A percentile compares a stretch with the other conserved stretches of the same genome.
Evolutionary conservation across 1,140 invertebrate genomes (phyloP).

Genomic region (Pseudobourletiella spinata): DNA sequence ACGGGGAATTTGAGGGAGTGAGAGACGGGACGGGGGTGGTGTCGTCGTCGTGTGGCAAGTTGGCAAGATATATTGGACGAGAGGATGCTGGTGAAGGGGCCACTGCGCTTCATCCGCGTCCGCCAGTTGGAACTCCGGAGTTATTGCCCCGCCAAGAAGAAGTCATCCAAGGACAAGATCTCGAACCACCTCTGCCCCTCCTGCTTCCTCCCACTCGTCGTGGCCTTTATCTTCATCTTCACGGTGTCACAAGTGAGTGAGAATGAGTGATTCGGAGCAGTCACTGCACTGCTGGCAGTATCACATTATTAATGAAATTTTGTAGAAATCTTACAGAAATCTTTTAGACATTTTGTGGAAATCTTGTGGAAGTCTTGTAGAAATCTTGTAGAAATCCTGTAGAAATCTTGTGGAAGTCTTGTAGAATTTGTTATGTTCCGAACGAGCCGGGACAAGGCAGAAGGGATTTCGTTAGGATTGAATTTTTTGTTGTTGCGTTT

Average conservation of each 20-base stretch:
- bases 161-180: conserved; percentile 1
- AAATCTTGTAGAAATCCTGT: neutral
- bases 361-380: neutral
- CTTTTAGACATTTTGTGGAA: no score
- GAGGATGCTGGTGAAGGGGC: neutral
- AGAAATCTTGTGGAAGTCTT: neutral
- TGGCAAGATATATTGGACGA: no score
- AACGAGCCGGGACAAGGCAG: neutral
- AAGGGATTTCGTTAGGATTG: neutral
- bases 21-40: no score
- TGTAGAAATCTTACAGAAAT: no score
- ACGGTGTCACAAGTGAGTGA: conserved; percentile 24
- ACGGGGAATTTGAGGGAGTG: no score
- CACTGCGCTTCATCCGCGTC: conserved; percentile 13
- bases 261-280: neutral
- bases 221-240: conserved; percentile 26
- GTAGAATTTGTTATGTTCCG: neutral
- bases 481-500: neutral
- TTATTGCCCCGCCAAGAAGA: conserved; percentile 14
- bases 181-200: conserved; percentile 9
- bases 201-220: conserved; percentile 28
- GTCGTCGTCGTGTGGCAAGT: no score
- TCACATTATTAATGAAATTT: no score
- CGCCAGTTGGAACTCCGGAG: conserved; percentile 14
- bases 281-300: neutral